These are phyloP conservation scores for Dascyllus trimaculatus DNA, from an alignment of 2,113 vertebrate genomes.

Conservation along the genomic window DNA sequence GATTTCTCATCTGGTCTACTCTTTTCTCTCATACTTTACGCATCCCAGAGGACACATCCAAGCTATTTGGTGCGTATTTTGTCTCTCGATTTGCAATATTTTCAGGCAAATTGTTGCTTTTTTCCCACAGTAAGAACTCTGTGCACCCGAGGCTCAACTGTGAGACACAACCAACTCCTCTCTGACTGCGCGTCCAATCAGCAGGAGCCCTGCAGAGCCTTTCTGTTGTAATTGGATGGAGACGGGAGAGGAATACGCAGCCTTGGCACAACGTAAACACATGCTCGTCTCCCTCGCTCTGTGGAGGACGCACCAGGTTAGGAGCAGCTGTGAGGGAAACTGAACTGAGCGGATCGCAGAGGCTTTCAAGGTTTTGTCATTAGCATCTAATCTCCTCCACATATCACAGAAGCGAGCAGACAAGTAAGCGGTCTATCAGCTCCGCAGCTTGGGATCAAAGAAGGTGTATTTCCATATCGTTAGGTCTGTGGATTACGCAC, in stretches of 20 bases:
- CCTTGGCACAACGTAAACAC: slow-evolving; percentile 91
- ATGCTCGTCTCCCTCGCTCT: slow-evolving; percentile 86
- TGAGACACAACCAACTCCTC: slow-evolving; percentile 83
- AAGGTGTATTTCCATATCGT: slow-evolving; percentile 7
- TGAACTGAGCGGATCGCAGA: slow-evolving; percentile 34
- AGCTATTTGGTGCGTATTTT: not conserved
- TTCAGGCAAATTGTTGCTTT: slow-evolving; percentile 23
- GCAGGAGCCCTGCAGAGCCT: slow-evolving; percentile 83
- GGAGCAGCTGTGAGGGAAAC: slow-evolving; percentile 63
- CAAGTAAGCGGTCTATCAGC: not conserved
- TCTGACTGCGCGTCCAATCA: slow-evolving; percentile 89
- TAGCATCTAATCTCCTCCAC: not conserved
- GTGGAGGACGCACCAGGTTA: slow-evolving; percentile 83
- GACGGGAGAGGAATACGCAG: slow-evolving; percentile 88
- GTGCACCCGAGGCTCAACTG: slow-evolving; percentile 52
- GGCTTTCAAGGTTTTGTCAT: slow-evolving; percentile 1
- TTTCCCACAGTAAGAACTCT: slow-evolving; percentile 51
- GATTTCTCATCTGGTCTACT: not conserved
- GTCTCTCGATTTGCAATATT: slow-evolving; percentile 1
- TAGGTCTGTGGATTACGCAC: slow-evolving; percentile 71
- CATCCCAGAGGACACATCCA: not conserved
- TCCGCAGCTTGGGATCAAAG: slow-evolving; percentile 11
- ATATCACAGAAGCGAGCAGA: not conserved
- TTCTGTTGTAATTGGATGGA: slow-evolving; percentile 88
- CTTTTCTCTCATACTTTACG: not conserved